Evolutionary conservation across 30 jellyfish, hydroid and myxozoan species (phyloP), one percentile per base, ranked within the genome.

Genomic region (Chironex yamaguchii): DNA sequence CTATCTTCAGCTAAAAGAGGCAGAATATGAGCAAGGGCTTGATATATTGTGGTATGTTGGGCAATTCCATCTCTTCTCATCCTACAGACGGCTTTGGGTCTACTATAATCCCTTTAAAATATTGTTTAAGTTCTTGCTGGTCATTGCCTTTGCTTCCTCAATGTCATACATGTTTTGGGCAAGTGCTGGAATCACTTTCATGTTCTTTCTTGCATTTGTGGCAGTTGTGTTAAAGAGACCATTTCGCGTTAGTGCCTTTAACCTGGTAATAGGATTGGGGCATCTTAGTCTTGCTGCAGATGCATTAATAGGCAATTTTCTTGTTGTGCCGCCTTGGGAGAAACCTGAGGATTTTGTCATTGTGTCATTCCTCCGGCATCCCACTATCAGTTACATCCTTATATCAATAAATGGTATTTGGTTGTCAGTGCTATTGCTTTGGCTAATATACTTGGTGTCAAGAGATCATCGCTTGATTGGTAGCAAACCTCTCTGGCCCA

Each of bases 261-360:
- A 87, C 54, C 52, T 73, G 63, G 87, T 93, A 94, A 67, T 88
- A 27, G 90, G 88, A 0, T 4, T 83, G 24, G 81, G 88, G 36
- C 96, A 80, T 49, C 54, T 93, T 31, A 58, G 96, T 29, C 73
- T 88, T 20, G 81, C 93, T 29, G 86, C 89, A 17, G 82, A 93
- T 70, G 92, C 97, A 3, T 77, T 93, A 50, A 74, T 93, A 54
- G 98, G 98, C 29, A 89, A 74, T 32, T 88, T 93, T 79, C 82
- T 81, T 91, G 97, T 68, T 28, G 80, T 94, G n/a, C 98, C 98
- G 17, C 98, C 98, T 0, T 93, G 98, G 98, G 97, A 87, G 36
- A 79, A 78, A 11, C 84, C 97, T 21, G 81, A 83, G 2, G 34
- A 85, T 29, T 93, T 93, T 87, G 97, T 87, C 22, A 76, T 88